phyloP scores from a whole-genome alignment of 2,888 invertebrate genomes.

The Stramonita haemastoma region DNA sequence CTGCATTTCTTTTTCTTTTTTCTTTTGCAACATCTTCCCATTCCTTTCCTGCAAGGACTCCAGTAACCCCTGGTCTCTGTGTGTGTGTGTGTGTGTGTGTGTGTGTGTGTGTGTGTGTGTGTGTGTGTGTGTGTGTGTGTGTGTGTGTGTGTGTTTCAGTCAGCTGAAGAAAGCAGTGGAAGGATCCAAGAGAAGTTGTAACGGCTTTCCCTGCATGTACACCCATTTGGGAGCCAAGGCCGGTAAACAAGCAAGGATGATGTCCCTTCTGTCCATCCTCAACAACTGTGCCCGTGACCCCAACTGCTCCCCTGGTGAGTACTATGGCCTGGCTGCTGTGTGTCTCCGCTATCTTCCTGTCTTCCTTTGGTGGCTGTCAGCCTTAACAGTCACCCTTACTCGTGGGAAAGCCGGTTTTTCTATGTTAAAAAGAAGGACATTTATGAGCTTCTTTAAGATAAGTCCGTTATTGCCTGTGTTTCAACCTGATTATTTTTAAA shows the following conservation, averaged over 20 bases:
- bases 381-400: not conserved
- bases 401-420: not conserved
- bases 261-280: constrained; percentile 58
- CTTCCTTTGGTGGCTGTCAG: not conserved
- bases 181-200: constrained; percentile 48
- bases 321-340: constrained; percentile 18
- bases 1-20: not conserved
- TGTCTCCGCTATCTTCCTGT: not conserved
- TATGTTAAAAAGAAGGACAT: not conserved
- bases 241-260: constrained; percentile 59
- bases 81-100: not conserved
- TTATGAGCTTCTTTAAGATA: not conserved
- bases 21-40: too few species aligned
- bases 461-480: not conserved
- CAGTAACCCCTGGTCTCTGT: not conserved
- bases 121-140: not conserved
- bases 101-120: not conserved
- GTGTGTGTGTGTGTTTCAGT: constrained; percentile 23
- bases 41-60: not conserved
- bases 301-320: constrained; percentile 62
- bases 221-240: constrained; percentile 66
- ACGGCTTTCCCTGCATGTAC: constrained; percentile 67
- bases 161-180: not conserved
- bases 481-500: too few species aligned
- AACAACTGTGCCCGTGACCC: constrained; percentile 60